phyloP scores from a whole-genome alignment of 2,797 vertebrate species.

The Gymnoscopelus braueri region DNA sequence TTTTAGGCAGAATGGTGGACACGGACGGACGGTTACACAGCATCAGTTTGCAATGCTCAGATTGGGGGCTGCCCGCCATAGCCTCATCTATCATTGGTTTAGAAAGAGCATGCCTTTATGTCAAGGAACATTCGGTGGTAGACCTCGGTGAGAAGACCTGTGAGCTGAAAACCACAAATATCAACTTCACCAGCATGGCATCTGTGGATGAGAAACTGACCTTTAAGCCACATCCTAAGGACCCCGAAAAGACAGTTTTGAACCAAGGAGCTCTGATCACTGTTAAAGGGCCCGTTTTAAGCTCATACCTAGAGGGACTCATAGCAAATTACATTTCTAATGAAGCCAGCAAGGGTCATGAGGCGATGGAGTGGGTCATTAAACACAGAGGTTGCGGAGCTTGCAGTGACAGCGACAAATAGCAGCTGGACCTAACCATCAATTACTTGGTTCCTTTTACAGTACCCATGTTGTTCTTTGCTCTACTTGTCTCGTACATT shows the following conservation, averaged over 20 bases:
- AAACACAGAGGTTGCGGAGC: constrained; percentile 93
- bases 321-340: constrained; percentile 93
- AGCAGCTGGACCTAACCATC: too few species aligned
- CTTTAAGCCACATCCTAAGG: constrained; percentile 93
- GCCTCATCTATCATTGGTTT: constrained; percentile 88
- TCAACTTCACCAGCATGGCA: constrained; percentile 95
- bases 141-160: constrained; percentile 89
- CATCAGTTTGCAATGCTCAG: constrained; percentile 92
- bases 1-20: constrained; percentile 89
- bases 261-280: constrained; percentile 98
- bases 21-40: constrained; percentile 90
- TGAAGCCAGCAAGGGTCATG: constrained; percentile 96
- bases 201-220: constrained; percentile 95
- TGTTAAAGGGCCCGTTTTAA: constrained; percentile 96
- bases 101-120: constrained; percentile 88
- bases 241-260: constrained; percentile 91
- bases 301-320: constrained; percentile 96
- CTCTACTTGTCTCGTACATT: too few species aligned
- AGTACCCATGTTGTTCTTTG: too few species aligned
- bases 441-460: too few species aligned
- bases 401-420: constrained; percentile 85
- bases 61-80: constrained; percentile 95
- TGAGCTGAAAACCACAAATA: constrained; percentile 94
- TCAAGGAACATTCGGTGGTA: constrained; percentile 94
- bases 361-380: constrained; percentile 99